These are phyloP conservation scores for Nephrotoma flavescens DNA, from an alignment of 2,888 invertebrate species.

Conservation along the genomic window DNA sequence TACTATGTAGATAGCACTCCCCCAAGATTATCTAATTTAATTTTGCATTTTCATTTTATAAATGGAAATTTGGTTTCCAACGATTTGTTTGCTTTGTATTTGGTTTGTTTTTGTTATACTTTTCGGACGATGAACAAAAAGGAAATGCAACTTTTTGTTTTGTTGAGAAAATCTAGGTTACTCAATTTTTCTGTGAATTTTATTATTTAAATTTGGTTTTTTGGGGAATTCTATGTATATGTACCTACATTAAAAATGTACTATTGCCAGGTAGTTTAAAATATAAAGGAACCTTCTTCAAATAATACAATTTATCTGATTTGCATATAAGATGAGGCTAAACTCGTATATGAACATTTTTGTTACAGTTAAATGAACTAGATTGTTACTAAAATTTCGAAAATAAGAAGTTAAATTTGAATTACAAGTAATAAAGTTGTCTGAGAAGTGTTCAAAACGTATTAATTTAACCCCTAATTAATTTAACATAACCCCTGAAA, in stretches of 20 bases:
- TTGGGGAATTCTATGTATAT: not conserved
- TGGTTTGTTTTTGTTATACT: not conserved
- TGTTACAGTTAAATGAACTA: too few species aligned
- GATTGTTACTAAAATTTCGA: too few species aligned
- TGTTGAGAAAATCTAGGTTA: not conserved
- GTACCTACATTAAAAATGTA: not conserved
- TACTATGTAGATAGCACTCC: not conserved
- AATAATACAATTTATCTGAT: too few species aligned
- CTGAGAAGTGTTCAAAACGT: too few species aligned
- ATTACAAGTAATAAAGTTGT: too few species aligned
- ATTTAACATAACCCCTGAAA: too few species aligned
- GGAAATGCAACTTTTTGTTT: not conserved
- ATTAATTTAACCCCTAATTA: too few species aligned
- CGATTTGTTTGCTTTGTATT: not conserved
- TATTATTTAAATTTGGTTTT: not conserved
- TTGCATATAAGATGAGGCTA: too few species aligned
- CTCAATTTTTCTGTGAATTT: not conserved
- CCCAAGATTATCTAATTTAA: not conserved
- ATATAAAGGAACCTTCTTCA: too few species aligned
- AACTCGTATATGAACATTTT: too few species aligned
- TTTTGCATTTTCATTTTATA: not conserved
- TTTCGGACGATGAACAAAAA: not conserved
- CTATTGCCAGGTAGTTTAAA: not conserved
- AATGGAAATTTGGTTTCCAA: not conserved
- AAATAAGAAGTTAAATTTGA: too few species aligned